Conservation (phyloP, 2,113 vertebrate genomes). For the Mesoclemmys tuberculata region DNA sequence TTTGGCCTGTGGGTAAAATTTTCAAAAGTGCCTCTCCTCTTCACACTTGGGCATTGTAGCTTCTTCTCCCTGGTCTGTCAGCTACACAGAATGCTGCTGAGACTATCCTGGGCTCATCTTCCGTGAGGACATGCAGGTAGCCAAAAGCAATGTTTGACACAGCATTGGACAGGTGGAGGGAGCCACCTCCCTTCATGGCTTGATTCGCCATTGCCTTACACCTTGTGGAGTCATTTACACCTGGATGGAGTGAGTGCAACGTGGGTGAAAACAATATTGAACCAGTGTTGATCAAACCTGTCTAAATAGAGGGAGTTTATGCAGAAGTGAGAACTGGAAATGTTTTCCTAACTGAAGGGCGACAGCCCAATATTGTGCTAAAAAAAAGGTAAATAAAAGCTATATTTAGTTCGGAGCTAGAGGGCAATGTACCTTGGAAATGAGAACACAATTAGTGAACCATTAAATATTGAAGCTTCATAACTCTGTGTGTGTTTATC, state of each 20-base stretch:
- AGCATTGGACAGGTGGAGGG: neutral
- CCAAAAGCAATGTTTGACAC: neutral
- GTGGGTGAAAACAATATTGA: neutral
- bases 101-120: neutral
- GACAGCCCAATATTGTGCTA: neutral
- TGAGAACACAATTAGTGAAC: neutral
- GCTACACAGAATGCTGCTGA: too few species aligned
- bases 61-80: neutral
- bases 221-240: accelerated
- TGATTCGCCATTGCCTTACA: neutral
- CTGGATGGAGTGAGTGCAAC: neutral
- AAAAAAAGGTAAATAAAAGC: neutral
- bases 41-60: neutral
- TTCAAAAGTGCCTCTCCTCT: neutral
- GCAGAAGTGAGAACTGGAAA: neutral
- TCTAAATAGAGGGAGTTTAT: neutral
- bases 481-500: constrained; percentile 11
- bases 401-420: constrained; percentile 24
- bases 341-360: neutral
- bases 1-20: too few species aligned
- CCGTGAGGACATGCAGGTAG: neutral
- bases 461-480: constrained; percentile 31
- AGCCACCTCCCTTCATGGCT: accelerated
- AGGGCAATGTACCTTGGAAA: constrained; percentile 1
- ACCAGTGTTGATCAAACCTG: neutral